Base-by-base conservation (phyloP, 1,140 invertebrate genomes). In the Zaprionus camerounensis region DNA sequence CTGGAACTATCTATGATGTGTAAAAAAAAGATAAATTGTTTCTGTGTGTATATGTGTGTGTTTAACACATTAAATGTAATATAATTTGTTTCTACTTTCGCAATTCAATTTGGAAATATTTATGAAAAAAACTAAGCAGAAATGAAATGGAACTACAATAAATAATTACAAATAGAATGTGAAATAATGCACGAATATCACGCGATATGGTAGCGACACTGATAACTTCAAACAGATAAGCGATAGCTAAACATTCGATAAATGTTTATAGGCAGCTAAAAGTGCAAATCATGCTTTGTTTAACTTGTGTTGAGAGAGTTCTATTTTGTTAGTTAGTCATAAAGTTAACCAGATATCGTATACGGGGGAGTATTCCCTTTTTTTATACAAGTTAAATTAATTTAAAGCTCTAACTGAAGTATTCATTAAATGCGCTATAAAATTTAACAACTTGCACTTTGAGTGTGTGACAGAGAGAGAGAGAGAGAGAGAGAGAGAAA, bases 81-180 rank as follows among this genome's bases (percentile, higher is more conserved):
- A 34, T 34, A 34, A 34, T 34, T 34, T 34, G 9, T 34, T 34
- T 9, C 31, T 11, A 34, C 31, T 34, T 34, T 34, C 3, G 26
- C 22, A 17, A 56, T 31, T 56, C 53, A 31, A 31, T 56, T 56
- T 12, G 20, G 12, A 56, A 56, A 56, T 28, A 55, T 28, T 55
- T 3, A 12, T 13, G 7, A 17, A 49, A 3, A 20, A 20, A 20
- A 9, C 9, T 34, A 34, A 34, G 9, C 31, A 11, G 9, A 11
- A 34, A 34, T 3, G 9, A 22, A 22, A 51, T 24, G 11, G 9
- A 49, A 9, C 2, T 49, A 3, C 7, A 20, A 22, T 9, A 51
- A 51, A 51, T 51, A 51, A 12, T 24, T 51, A 13, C 3, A 13
- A 6, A 12, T 7, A 51, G 12, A 51, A 13, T 51, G 1, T 51